A percentile compares a stretch with the other conserved stretches of the same genome.
Conservation (phyloP, 2,113 vertebrate genomes). For the Vanacampus margaritifer region DNA sequence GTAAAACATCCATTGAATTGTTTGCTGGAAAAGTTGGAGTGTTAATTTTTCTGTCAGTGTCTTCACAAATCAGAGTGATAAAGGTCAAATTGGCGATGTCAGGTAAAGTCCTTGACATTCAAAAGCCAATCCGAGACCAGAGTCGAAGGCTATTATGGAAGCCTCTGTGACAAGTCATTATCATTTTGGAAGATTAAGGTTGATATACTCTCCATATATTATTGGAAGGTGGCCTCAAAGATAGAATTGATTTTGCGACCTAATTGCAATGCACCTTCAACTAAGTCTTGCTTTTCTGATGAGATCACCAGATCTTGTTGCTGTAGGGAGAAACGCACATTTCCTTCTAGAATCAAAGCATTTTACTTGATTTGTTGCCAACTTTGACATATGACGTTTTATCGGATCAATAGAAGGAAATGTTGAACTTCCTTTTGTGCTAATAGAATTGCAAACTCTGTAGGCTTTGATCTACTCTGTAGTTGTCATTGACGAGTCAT, state of each 20-base stretch:
- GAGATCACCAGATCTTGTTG: no score
- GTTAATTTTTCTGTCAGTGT: slow-evolving; percentile 56
- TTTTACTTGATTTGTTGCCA: slow-evolving; percentile 21
- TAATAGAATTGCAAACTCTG: slow-evolving; percentile 45
- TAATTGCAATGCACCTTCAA: slow-evolving; percentile 19
- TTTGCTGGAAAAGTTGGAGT: slow-evolving; percentile 26
- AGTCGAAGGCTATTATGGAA: slow-evolving; percentile 60
- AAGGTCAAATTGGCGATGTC: slow-evolving; percentile 69
- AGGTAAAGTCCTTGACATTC: slow-evolving; percentile 76
- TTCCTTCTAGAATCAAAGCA: slow-evolving; percentile 3
- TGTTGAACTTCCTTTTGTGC: slow-evolving; percentile 22
- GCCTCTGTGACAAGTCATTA: slow-evolving; percentile 55
- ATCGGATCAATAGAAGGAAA: slow-evolving; percentile 42
- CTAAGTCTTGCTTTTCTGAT: no score
- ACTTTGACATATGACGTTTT: slow-evolving; percentile 24
- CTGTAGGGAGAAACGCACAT: background rate
- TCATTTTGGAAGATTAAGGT: slow-evolving; percentile 66
- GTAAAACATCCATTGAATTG: slow-evolving; percentile 24
- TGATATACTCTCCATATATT: slow-evolving; percentile 44
- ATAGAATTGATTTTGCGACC: slow-evolving; percentile 32
- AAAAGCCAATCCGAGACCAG: slow-evolving; percentile 61
- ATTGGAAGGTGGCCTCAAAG: slow-evolving; percentile 44
- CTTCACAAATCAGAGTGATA: slow-evolving; percentile 50
- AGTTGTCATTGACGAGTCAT: slow-evolving; percentile 53
- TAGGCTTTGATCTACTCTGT: slow-evolving; percentile 52